Evolutionary conservation across 2,113 vertebrate genomes (phyloP).

Genomic region (Arenaria interpres): DNA sequence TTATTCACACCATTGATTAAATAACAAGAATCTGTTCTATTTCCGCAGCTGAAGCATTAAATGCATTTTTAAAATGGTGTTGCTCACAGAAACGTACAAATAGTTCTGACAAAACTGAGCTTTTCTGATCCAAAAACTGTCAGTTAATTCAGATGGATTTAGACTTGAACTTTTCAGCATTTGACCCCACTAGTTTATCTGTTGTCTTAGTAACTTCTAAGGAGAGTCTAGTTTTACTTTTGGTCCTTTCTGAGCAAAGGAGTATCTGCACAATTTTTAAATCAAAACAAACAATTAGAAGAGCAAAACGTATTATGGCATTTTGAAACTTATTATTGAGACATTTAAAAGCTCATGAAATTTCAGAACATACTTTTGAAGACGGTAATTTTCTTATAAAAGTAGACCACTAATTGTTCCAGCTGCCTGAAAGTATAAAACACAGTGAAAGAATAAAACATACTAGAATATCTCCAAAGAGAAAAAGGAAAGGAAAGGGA

Average conservation of each 20-base stretch:
- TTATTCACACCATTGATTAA: background rate
- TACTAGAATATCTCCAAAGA: background rate
- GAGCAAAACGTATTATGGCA: background rate
- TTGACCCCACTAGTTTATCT: background rate
- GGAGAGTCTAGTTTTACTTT: background rate
- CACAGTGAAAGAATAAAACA: background rate
- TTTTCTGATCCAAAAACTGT: background rate
- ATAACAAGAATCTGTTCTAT: background rate
- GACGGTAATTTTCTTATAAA: background rate
- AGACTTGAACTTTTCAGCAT: background rate
- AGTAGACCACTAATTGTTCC: background rate
- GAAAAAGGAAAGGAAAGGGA: too few relatives aligned
- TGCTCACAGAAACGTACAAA: background rate
- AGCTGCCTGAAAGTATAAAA: background rate
- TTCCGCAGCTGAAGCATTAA: background rate
- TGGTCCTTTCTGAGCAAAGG: background rate
- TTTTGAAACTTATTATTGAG: background rate
- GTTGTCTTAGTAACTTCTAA: background rate
- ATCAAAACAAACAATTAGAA: background rate
- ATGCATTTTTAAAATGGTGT: background rate
- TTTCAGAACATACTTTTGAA: background rate
- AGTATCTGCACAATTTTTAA: background rate
- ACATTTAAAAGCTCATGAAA: background rate
- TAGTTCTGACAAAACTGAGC: background rate
- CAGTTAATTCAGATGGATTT: background rate